Percentiles rank a stretch among this genome's conserved stretches.
Evolutionary conservation across 2,113 vertebrate species (phyloP).

Genomic region (Onychostruthus taczanowskii): DNA sequence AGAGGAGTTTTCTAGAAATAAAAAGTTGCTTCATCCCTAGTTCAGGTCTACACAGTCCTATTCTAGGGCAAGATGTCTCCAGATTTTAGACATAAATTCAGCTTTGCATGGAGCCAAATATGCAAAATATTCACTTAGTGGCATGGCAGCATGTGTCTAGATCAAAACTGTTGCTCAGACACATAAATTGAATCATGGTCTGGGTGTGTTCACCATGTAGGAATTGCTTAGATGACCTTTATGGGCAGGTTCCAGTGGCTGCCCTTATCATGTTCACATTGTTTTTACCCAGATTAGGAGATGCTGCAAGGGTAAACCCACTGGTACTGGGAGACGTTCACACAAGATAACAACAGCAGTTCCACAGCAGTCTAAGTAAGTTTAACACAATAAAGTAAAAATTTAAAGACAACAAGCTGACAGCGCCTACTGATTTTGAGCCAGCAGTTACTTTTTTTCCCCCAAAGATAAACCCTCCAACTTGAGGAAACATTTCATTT

Average conservation of each 20-base stretch:
- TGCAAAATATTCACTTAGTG: rapidly evolving
- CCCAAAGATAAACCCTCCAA: not conserved
- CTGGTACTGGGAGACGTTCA: not conserved
- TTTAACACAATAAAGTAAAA: not conserved
- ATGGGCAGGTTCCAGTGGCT: not conserved
- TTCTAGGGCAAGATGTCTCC: rapidly evolving
- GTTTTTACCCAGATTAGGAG: not conserved
- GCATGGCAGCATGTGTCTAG: not conserved
- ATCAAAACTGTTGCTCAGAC: not conserved
- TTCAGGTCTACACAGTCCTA: not conserved
- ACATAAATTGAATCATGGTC: not conserved
- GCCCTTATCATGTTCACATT: rapidly evolving
- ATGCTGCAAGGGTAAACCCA: not conserved
- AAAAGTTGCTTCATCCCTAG: not conserved
- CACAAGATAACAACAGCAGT: not conserved
- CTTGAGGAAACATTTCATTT: not conserved
- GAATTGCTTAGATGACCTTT: not conserved
- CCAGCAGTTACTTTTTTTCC: not conserved
- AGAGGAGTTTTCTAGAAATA: not conserved
- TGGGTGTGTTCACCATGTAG: rapidly evolving
- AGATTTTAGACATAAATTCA: not conserved
- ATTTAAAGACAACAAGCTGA: not conserved
- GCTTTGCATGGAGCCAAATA: not conserved
- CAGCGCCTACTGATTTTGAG: not conserved
- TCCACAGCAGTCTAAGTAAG: not conserved